phyloP scores from a whole-genome alignment of 2,888 invertebrate genomes.

The Hydraecia micacea region DNA sequence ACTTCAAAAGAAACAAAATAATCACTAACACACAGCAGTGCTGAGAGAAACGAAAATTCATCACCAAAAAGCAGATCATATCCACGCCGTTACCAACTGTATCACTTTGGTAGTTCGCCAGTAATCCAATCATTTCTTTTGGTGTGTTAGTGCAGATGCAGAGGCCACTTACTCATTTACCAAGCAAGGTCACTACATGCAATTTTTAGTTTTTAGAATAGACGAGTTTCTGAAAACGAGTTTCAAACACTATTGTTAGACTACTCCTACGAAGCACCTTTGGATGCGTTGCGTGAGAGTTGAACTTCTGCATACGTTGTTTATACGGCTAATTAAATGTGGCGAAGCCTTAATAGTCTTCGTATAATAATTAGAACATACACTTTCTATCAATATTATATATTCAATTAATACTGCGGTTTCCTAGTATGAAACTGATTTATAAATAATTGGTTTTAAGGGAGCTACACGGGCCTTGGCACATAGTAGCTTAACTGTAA shows the following conservation, averaged over 20 bases:
- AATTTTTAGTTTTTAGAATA: neutral
- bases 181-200: neutral
- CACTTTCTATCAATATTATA: slow-evolving; percentile 57
- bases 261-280: neutral
- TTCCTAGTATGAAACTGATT: slow-evolving; percentile 44
- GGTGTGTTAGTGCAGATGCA: neutral
- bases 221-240: neutral
- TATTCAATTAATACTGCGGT: slow-evolving; percentile 42
- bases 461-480: no score
- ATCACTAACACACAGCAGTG: no score
- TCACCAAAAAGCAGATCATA: neutral
- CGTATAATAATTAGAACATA: slow-evolving; percentile 56
- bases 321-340: slow-evolving; percentile 20
- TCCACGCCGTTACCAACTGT: neutral
- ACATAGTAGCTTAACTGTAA: no score
- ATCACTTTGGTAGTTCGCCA: neutral
- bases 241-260: neutral
- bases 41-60: neutral
- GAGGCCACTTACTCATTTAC: neutral
- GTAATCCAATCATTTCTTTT: neutral
- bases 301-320: slow-evolving; percentile 17
- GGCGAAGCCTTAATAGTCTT: slow-evolving; percentile 31
- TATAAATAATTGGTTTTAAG: no score
- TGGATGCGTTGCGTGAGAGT: neutral
- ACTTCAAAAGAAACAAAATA: neutral